These are phyloP conservation scores for Euplexia lucipara DNA, from an alignment of 2,888 invertebrate species.

Conservation along the genomic window DNA sequence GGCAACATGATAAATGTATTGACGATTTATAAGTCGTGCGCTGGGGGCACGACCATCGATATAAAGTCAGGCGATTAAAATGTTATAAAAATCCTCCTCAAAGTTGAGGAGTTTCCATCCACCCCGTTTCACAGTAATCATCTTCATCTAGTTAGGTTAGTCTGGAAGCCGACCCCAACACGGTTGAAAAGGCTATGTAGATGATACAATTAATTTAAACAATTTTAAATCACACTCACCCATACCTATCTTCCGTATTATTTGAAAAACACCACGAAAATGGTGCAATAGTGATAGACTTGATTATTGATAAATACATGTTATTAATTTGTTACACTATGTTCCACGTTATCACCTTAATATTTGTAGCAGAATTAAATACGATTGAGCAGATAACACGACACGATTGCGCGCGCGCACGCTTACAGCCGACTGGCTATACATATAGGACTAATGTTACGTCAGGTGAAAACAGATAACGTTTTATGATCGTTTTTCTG, in stretches of 20 bases:
- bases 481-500: background rate
- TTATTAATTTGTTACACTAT: conserved; percentile 19
- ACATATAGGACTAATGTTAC: conserved; percentile 12
- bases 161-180: too few relatives aligned
- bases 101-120: too few relatives aligned
- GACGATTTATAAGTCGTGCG: too few relatives aligned
- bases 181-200: too few relatives aligned
- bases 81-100: too few relatives aligned
- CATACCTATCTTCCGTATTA: conserved; percentile 74
- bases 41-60: too few relatives aligned
- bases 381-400: conserved; percentile 40
- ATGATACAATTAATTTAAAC: background rate
- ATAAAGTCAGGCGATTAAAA: too few relatives aligned
- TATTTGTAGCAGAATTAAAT: conserved; percentile 28
- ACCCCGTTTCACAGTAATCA: too few relatives aligned
- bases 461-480: conserved; percentile 21
- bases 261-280: conserved; percentile 82
- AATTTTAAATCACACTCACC: conserved; percentile 45
- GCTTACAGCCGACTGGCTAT: conserved; percentile 40
- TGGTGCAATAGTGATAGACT: conserved; percentile 74
- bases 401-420: conserved; percentile 58
- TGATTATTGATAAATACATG: conserved; percentile 70
- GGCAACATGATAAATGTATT: too few relatives aligned
- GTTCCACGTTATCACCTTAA: conserved; percentile 34
- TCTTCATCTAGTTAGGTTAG: too few relatives aligned